Conservation (phyloP, 2,113 vertebrate genomes). For the Ammodytes dubius region DNA sequence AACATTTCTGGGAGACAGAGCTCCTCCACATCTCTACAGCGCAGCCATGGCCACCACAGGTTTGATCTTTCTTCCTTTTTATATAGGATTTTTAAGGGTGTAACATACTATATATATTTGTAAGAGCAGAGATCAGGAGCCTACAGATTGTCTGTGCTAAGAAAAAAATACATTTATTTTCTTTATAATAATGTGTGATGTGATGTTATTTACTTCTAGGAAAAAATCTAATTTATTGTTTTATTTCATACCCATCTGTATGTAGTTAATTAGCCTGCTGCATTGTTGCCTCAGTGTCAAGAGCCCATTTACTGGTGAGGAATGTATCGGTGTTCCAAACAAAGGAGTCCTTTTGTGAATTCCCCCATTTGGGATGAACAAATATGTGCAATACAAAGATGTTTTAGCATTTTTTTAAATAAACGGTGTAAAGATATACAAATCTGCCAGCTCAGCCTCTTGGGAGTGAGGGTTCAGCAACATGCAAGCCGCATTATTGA, state of each 20-base stretch:
- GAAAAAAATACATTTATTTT: not conserved
- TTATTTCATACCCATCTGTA: not conserved
- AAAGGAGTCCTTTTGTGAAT: constrained; percentile 1
- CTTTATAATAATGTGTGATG: not conserved
- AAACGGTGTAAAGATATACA: constrained; percentile 11
- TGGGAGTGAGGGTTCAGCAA: constrained; percentile 56
- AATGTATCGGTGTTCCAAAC: not conserved
- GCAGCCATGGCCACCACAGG: constrained; percentile 83
- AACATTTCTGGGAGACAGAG: constrained; percentile 26
- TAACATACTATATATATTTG: not conserved
- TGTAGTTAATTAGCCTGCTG: constrained; percentile 18
- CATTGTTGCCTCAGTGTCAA: constrained; percentile 18
- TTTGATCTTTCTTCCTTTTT: constrained; percentile 49
- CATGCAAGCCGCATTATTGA: constrained; percentile 63
- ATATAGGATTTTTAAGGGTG: not conserved
- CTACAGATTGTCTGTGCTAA: not conserved
- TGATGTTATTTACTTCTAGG: not conserved
- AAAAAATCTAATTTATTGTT: not conserved
- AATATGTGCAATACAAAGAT: not conserved
- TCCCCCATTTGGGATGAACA: not conserved
- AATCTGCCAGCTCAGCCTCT: constrained; percentile 46
- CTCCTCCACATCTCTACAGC: constrained; percentile 49
- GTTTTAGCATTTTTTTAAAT: not conserved
- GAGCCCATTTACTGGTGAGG: constrained; percentile 19
- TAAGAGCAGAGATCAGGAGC: not conserved